These are phyloP conservation scores for Lasioglossum oenotherae DNA, from an alignment of 2,888 invertebrate species.

Conservation along the genomic window DNA sequence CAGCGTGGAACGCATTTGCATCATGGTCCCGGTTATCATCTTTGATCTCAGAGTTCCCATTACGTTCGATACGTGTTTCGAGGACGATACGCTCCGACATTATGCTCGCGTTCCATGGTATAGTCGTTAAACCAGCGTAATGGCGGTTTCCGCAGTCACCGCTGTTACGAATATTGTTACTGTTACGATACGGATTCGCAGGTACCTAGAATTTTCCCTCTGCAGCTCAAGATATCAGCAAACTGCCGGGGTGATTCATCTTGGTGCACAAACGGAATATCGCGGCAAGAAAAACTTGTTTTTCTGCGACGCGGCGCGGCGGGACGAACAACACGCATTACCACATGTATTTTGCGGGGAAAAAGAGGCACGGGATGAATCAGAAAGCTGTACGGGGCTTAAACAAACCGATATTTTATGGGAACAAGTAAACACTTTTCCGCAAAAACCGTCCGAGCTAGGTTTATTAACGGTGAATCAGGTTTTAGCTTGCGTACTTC, in stretches of 20 bases:
- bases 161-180: constrained; percentile 29
- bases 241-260: no score
- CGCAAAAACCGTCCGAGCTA: not conserved
- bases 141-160: constrained; percentile 41
- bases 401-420: not conserved
- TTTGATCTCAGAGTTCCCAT: constrained; percentile 39
- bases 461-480: not conserved
- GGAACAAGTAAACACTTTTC: not conserved
- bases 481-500: not conserved
- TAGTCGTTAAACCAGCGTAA: constrained; percentile 51
- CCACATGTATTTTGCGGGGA: not conserved
- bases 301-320: not conserved
- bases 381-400: not conserved
- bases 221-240: not conserved
- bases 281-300: not conserved
- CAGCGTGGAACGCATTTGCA: not conserved
- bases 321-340: not conserved
- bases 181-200: constrained; percentile 37
- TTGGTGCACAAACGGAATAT: not conserved
- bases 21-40: constrained; percentile 23
- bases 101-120: constrained; percentile 47
- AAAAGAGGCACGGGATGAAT: not conserved
- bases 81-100: constrained; percentile 55
- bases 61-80: constrained; percentile 51
- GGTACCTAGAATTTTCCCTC: constrained; percentile 18